phyloP scores from a whole-genome alignment of 2,797 vertebrate genomes.

The Netta rufina region DNA sequence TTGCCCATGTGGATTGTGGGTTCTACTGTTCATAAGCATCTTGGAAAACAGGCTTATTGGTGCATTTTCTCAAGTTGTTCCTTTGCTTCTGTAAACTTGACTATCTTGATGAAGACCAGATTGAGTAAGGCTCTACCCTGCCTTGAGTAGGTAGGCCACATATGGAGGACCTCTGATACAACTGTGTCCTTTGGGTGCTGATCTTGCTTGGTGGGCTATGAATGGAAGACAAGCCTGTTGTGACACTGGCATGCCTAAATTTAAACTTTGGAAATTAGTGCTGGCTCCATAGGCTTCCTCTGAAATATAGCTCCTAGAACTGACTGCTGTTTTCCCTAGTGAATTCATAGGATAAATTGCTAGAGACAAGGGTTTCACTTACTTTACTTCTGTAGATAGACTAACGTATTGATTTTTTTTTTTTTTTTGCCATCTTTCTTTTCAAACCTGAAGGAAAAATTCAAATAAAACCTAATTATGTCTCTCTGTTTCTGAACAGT shows the following conservation, averaged over 20 bases:
- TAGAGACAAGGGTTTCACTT: constrained; percentile 31
- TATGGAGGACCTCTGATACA: background rate
- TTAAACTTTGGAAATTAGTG: constrained; percentile 8
- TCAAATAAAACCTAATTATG: constrained; percentile 73
- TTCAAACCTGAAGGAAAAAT: constrained; percentile 65
- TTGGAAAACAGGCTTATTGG: background rate
- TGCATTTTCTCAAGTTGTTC: background rate
- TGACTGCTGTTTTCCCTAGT: background rate
- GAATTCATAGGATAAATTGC: constrained; percentile 60
- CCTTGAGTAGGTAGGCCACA: rapidly evolving
- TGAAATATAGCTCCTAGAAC: background rate
- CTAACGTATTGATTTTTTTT: constrained; percentile 68
- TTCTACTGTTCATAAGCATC: rapidly evolving
- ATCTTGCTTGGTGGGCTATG: background rate
- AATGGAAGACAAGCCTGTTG: background rate
- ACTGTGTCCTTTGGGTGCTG: background rate
- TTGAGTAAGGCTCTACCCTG: background rate
- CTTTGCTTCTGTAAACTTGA: background rate
- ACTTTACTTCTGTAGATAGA: constrained; percentile 51
- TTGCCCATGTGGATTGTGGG: rapidly evolving
- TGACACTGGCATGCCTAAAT: background rate
- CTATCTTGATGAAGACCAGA: background rate
- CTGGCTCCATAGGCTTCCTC: background rate
- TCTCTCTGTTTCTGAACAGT: constrained; percentile 70
- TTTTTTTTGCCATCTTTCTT: constrained; percentile 38